These are phyloP conservation scores for Heptranchias perlo DNA, from an alignment of 2,113 vertebrate species.

Conservation along the genomic window DNA sequence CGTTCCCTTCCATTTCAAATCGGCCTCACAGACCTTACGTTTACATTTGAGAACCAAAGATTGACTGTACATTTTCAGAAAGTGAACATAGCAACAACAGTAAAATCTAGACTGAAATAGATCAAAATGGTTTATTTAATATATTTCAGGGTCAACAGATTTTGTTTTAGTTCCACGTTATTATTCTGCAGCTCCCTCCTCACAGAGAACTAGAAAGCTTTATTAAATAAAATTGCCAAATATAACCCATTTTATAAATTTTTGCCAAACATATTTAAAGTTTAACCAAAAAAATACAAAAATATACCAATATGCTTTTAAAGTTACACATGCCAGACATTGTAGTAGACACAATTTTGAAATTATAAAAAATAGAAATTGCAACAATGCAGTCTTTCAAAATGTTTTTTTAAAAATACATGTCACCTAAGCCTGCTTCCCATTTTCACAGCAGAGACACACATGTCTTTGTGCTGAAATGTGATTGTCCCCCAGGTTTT, in stretches of 20 bases:
- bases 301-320: neutral
- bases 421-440: neutral
- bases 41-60: neutral
- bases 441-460: slow-evolving; percentile 47
- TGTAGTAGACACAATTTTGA: neutral
- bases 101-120: neutral
- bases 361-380: neutral
- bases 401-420: neutral
- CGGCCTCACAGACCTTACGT: neutral
- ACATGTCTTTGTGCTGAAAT: neutral
- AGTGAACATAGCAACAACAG: neutral
- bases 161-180: neutral
- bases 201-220: neutral
- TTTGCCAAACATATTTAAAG: neutral
- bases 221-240: neutral
- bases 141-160: neutral
- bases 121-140: neutral
- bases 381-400: neutral
- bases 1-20: neutral
- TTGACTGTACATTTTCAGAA: neutral
- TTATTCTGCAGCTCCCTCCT: neutral
- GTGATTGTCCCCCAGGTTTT: neutral
- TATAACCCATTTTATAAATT: neutral
- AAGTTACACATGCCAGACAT: neutral
- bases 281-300: neutral